Evolutionary conservation across 1,140 invertebrate genomes (phyloP), one percentile per base, ranked within the genome.

Genomic region (Teleogryllus occipitalis): DNA sequence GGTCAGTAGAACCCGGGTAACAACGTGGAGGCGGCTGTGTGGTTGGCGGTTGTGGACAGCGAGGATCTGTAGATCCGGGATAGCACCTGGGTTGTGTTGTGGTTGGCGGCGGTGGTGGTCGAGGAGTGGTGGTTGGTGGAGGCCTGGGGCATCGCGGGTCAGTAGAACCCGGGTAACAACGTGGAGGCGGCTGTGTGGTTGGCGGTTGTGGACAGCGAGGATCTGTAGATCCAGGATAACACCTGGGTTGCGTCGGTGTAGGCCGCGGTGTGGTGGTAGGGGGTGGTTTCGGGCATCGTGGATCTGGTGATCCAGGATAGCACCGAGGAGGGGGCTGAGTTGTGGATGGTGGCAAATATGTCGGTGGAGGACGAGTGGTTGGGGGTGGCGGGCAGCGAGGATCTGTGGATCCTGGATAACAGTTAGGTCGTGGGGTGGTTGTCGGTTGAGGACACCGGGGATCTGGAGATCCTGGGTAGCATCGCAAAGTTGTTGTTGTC

Each of bases 391-490:
- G 82, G 80, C 86, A 87, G 76, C 84, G 81, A 8, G 85, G 84
- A 78, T 88, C 86, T 5, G 81, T 84, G 5, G 82, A 84, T 39
- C 85, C 85, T 39, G 84, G 84, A 77, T 84, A 86, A 78, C 78
- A 78, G 14, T 83, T 85, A 12, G 81, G 74, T 0, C 6, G 47
- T 18, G 47, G 21, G 7, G 48, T 74, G 12, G 54, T 80, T 74
- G 79, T 78, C 48, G 81, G 79, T 78, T 83, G 83, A 80, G 86
- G 80, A 48, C 82, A 84, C 76, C 81, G 75, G 8, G 82, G 81
- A 81, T 83, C 82, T 73, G 74, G 81, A 7, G 81, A 80, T 22
- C 84, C 85, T 14, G 84, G 84, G 75, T 80, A 83, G 74, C 46
- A 78, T 54, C 18, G 80, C 54, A 39, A 47, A 10, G 21, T 74